Base-by-base conservation (phyloP, 1,140 invertebrate species). In the Bombus confusus region DNA sequence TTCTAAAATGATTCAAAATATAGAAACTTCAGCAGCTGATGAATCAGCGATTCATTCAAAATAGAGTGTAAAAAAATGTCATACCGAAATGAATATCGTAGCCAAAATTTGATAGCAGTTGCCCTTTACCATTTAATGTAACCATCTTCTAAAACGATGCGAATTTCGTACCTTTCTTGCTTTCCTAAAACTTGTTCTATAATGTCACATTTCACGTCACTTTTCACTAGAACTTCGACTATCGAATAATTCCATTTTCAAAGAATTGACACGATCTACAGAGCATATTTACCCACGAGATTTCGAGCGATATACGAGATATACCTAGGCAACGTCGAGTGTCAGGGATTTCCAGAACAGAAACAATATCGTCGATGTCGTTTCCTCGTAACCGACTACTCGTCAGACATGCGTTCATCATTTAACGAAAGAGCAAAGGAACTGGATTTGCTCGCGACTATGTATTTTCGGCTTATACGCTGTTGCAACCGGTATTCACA, bases 401-500 rank as follows among this genome's bases (percentile, higher is more conserved):
- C 59, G 59, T 13, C 12, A 62, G 2, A 69, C 22, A 22, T 39
- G 25, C 25, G 25, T 28, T 28, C 37, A 28, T 68, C 12, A 25
- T 18, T 8, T 12, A 28, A 43, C 34, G 77, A 37, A 25, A n/a
- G n/a, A 59, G 64, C 10, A 62, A 81, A 37, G 72, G 34, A 83
- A 31, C 62, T 59, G 37, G 57, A 34, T 66, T 34, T 15, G 41
- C 69, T 59, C 57, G 66, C 66, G 77, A 77, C 72, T 89, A 83
- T 91, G 81, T 92, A 72, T 68, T 73, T 86, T 83, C 57, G 90
- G 91, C 91, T 91, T 87, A 90, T 76, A 84, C 91, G 85, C 78
- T 90, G 91, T 91, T 86, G 89, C 89, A 87, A 90, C 83, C 86
- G 82, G 86, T 92, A 87, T 91, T 91, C 87, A 86, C 85, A 68